Base-by-base conservation (phyloP, 2,888 invertebrate genomes). In the Stomorhina lunata region DNA sequence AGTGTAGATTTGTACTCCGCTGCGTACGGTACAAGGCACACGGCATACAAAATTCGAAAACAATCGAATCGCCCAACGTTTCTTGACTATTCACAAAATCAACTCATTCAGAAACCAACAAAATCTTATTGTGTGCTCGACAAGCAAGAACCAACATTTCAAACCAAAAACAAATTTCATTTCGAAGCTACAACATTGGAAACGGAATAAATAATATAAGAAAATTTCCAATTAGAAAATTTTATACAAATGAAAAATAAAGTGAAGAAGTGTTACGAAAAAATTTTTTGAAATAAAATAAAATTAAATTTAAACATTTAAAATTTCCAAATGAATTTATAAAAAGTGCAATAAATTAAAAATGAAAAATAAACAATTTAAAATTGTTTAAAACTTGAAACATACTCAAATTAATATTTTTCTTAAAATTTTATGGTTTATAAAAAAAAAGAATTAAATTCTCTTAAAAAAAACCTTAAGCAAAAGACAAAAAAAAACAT, bases 1-100 rank as follows among this genome's bases (percentile, higher is more conserved):
- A 91, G 91, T 91, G 90, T 91, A 90, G 88, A 90, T 90, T 90
- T 88, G 90, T 89, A 88, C 90, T 89, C 89, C 90, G 90, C 89
- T 89, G 88, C 87, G 89, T 88, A 87, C 89, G 89, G 91, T 90
- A 90, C 86, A 83, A 69, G 86, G 85, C 84, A 86, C 84, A 88
- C 88, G 88, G 88, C 88, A 86, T 84, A 88, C 86, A 86, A 85
- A 40, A 29, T 40, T 10, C 40, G 7, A 63, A 84, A 72, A 80
- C 72, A 84, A 81, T 61, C 59, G 72, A 29, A 50, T 73, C 32
- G 32, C 25, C n/a, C n/a, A n/a, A n/a, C 45, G 22, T 55, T 32
- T 32, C 53, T 32, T 48, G 71, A 77, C 71, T 65, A 65, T 32
- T 69, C 61, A 53, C 29, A 75, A 61, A 69, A 59, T 40, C 10